These are phyloP conservation scores for Ptychadena robeensis DNA, from an alignment of 2,797 vertebrate genomes.

Conservation along the genomic window DNA sequence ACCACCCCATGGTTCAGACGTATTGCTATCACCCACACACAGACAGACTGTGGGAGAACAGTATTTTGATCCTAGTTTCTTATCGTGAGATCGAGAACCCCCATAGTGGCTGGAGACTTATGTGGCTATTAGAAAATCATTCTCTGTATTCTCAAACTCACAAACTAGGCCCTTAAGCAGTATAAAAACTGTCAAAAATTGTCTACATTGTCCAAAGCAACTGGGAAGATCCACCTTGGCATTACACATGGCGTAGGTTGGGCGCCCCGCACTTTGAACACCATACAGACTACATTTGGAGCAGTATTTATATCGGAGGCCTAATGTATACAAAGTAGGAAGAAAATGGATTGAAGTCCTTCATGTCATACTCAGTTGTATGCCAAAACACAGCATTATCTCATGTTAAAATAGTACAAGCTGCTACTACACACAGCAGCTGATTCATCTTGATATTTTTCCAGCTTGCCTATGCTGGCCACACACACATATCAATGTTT, in stretches of 20 bases:
- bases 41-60: conserved; percentile 16
- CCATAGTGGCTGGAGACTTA: neutral
- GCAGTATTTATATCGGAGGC: neutral
- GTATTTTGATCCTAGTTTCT: conserved; percentile 8
- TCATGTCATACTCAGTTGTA: conserved; percentile 8
- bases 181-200: neutral
- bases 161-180: neutral
- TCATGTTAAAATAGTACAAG: conserved; percentile 29
- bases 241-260: neutral
- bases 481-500: neutral
- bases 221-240: too few relatives aligned
- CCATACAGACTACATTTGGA: neutral
- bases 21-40: conserved; percentile 20
- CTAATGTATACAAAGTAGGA: conserved; percentile 11
- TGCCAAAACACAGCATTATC: conserved; percentile 12
- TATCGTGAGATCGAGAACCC: conserved; percentile 22
- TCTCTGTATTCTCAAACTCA: conserved; percentile 14
- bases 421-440: neutral
- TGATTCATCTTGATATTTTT: neutral
- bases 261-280: neutral
- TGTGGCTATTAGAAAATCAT: neutral
- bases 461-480: neutral
- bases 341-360: conserved; percentile 35
- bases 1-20: conserved; percentile 3
- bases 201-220: neutral